phyloP scores from a whole-genome alignment of 2,888 invertebrate species.

The Oithona nana region DNA sequence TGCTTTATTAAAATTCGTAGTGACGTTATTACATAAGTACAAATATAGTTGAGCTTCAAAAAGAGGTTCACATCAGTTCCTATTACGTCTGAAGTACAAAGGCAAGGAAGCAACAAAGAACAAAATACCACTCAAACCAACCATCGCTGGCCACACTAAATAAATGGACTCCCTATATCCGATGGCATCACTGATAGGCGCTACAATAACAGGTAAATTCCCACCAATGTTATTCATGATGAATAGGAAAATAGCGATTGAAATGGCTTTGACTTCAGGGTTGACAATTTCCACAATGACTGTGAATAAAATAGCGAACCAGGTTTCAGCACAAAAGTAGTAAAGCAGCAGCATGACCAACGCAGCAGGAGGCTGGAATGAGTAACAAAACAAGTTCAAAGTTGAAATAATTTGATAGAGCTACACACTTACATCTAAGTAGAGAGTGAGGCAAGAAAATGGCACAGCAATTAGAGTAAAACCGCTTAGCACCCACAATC shows the following conservation, averaged over 20 bases:
- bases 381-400: no score
- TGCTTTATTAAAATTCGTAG: no score
- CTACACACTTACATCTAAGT: not conserved
- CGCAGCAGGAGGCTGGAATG: not conserved
- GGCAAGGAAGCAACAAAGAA: not conserved
- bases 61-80: no score
- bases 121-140: not conserved
- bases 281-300: conserved; percentile 75
- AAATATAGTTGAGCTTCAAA: no score
- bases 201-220: conserved; percentile 66
- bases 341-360: conserved; percentile 32
- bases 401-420: not conserved
- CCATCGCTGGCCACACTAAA: conserved; percentile 67
- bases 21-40: no score
- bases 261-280: conserved; percentile 55
- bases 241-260: conserved; percentile 67
- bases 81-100: no score
- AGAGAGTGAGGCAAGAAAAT: not conserved
- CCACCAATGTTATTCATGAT: conserved; percentile 85
- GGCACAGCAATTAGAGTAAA: not conserved
- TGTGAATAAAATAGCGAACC: conserved; percentile 80
- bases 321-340: conserved; percentile 49
- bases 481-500: conserved; percentile 45
- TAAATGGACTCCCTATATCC: conserved; percentile 65
- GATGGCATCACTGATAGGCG: conserved; percentile 58